Base-by-base conservation (phyloP, 2,888 invertebrate species). In the Ametastegia equiseti region DNA sequence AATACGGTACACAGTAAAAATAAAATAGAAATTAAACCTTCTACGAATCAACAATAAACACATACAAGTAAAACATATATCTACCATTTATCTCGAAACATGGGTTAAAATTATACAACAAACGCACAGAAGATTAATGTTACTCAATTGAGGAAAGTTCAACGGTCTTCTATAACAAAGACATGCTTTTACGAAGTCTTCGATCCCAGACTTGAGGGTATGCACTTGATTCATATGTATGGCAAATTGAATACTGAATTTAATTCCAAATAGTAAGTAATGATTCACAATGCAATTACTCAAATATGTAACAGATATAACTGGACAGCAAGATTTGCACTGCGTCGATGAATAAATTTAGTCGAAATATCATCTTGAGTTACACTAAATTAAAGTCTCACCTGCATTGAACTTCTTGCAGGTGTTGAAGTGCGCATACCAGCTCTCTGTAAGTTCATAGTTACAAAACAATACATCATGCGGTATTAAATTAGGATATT, bases 381-480 rank as follows among this genome's bases (percentile, higher is more conserved):
- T 54, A 9, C 2, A 13, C 36, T 11, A 36, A 42, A 86, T 84
- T 82, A 85, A 84, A 77, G 82, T 88, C 91, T 91, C 91, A 91
- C 91, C 91, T 91, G 91, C 88, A 90, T 80, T 84, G 89, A 87
- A 83, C 86, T 88, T 88, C 88, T 86, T 84, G 88, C 89, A 88
- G 89, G 89, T 87, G 89, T 87, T 63, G 88, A 85, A 82, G 88
- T 88, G 85, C 88, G 90, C 83, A 88, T 86, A 86, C 88, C 88
- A 84, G 88, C 82, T 87, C 86, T 89, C 90, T 90, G 91, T 85
- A 90, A 90, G 87, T 84, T 88, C 82, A 86, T 86, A 88, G 86
- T 86, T 78, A 86, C 83, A 84, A 84, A 85, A 85, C 81, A 87
- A 84, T 77, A 30, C 63, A 39, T 86, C 87, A 87, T 87, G 88